Evolutionary conservation across 1,140 invertebrate species (phyloP).

Genomic region (Thaumetopoea pityocampa): DNA sequence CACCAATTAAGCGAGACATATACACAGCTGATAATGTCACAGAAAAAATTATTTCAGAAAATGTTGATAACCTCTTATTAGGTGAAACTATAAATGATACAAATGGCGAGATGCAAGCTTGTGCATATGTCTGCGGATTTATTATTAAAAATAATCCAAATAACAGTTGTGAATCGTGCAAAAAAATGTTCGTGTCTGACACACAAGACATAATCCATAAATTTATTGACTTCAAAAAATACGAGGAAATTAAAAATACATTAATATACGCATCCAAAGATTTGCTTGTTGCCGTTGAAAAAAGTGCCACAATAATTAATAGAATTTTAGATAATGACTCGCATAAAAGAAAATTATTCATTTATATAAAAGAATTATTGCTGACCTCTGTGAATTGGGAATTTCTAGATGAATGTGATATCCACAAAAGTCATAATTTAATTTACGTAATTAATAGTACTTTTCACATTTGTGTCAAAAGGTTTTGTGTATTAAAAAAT

Average conservation of each 20-base stretch:
- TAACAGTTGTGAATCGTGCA: background rate
- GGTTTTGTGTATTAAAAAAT: slow-evolving; percentile 1
- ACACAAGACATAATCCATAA: background rate
- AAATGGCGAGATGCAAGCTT: slow-evolving; percentile 8
- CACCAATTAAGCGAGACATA: slow-evolving; percentile 1
- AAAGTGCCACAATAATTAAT: slow-evolving; percentile 8
- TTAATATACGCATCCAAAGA: slow-evolving; percentile 3
- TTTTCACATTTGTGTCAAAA: slow-evolving; percentile 1
- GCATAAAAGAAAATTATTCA: background rate
- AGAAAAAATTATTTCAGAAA: background rate
- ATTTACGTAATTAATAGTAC: background rate
- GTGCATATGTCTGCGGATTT: slow-evolving; percentile 23
- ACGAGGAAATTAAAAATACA: slow-evolving; percentile 6
- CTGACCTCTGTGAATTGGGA: background rate
- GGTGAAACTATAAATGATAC: background rate
- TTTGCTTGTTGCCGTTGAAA: slow-evolving; percentile 1
- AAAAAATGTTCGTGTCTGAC: background rate
- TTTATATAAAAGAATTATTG: background rate
- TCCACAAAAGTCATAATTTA: background rate
- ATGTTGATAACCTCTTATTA: background rate
- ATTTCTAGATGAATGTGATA: background rate
- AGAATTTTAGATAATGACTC: background rate
- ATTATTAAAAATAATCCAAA: slow-evolving; percentile 12
- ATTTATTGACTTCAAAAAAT: slow-evolving; percentile 8
- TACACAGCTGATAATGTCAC: background rate